Percentiles rank a stretch among this genome's conserved stretches.
phyloP scores from a whole-genome alignment of 2,888 invertebrate genomes.

The Tiphia femorata region DNA sequence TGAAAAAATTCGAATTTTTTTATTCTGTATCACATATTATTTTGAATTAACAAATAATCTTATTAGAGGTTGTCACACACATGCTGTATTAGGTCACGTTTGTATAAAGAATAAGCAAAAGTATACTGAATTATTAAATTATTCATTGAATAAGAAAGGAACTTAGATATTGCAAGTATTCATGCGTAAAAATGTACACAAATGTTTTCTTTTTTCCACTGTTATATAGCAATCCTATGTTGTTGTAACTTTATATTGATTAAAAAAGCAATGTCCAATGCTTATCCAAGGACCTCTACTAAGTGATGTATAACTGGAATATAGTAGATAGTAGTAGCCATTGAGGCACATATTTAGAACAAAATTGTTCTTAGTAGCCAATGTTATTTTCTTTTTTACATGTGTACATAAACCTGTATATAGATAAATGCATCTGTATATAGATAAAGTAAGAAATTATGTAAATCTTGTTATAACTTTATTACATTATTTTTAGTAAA shows the following conservation, averaged over 20 bases:
- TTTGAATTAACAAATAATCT: too few relatives aligned
- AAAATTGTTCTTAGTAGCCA: not conserved
- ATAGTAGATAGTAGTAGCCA: not conserved
- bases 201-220: conserved; percentile 8
- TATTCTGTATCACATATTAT: too few relatives aligned
- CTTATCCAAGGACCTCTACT: too few relatives aligned
- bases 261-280: too few relatives aligned
- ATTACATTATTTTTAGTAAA: conserved; percentile 15
- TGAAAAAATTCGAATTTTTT: too few relatives aligned
- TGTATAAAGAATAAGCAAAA: not conserved
- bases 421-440: too few relatives aligned
- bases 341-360: too few relatives aligned
- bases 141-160: not conserved
- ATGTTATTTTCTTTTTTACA: not conserved
- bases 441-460: conserved; percentile 24
- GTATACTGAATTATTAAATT: not conserved
- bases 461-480: conserved; percentile 25
- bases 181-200: not conserved
- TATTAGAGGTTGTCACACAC: too few relatives aligned
- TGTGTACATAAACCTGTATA: conserved; percentile 13
- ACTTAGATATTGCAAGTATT: conserved; percentile 2
- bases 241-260: too few relatives aligned
- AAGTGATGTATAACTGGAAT: too few relatives aligned
- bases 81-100: too few relatives aligned
- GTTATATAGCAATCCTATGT: conserved; percentile 22